Evolutionary conservation across 2,113 vertebrate genomes (phyloP), one percentile per base, ranked within the genome.

Genomic region (Neotoma lepida): DNA sequence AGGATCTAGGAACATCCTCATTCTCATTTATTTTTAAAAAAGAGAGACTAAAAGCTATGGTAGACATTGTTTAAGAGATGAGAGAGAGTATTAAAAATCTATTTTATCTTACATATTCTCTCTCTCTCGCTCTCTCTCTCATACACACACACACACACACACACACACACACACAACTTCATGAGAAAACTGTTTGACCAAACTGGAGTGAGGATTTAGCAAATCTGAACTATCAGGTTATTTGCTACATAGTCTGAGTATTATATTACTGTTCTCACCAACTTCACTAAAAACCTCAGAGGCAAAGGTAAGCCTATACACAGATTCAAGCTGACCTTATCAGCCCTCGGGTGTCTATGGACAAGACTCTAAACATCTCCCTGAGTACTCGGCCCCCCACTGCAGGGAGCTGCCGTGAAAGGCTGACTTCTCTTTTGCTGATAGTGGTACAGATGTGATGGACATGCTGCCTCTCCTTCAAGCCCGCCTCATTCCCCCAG

Each of bases 401-500:
- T 35, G 15, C 63, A 39, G 91, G 7, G 58, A 94, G 80, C 63
- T 68, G 87, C 46, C 18, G 0, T 64, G 88, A 91, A 96, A 93
- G 88, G 81, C 80, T 93, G 80, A 94, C 61, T 78, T 7, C 13
- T 39, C 84, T 95, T 92, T 77, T 88, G 89, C 94, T 88, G 89
- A 94, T 88, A 68, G 10, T 77, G 78, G 89, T 86, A 54, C 86
- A 96, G 96, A 97, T 88, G 91, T 0, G 5, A 91, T 33, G 46
- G 56, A 77, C 82, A 85, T 81, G 89, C 86, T 93, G 94, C 54
- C 44, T 85, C 61, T 92, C 94, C 94, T 96, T 97, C 93, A 97
- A 77, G 93, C 41, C 1, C 0, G 64, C 74, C 81, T 95, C 13
- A 26, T 49, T 88, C 91, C 89, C 95, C 95, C 46, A 63, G 96